Conservation (phyloP, 2,797 vertebrate species). For the Pantherophis vulpinus region DNA sequence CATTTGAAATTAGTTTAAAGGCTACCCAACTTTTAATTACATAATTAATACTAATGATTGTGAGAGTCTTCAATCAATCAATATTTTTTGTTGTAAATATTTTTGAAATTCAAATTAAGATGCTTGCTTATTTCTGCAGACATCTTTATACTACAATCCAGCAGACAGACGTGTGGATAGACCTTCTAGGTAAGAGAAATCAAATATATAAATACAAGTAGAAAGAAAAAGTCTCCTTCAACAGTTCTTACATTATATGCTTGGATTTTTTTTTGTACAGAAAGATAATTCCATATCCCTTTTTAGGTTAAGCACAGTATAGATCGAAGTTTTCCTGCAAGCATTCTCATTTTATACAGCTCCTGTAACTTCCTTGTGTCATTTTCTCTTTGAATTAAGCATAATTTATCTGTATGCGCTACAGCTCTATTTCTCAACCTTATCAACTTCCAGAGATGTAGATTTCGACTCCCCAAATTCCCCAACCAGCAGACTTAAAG, state of each 20-base stretch:
- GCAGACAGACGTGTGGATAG: slow-evolving; percentile 85
- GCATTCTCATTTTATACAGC: neutral
- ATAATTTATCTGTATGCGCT: neutral
- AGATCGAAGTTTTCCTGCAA: neutral
- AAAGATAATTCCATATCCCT: neutral
- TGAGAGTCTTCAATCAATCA: slow-evolving; percentile 21
- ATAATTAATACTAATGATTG: neutral
- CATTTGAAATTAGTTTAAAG: slow-evolving; percentile 26
- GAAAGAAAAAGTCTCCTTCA: neutral
- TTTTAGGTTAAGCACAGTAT: neutral
- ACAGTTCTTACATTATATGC: neutral
- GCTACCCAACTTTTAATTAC: neutral
- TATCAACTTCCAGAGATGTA: neutral
- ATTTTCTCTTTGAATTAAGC: neutral
- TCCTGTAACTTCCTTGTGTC: neutral
- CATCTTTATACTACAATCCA: slow-evolving; percentile 83
- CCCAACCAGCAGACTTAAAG: neutral
- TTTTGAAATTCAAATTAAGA: slow-evolving; percentile 16
- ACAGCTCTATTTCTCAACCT: neutral
- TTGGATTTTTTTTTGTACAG: neutral
- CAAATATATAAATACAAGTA: neutral
- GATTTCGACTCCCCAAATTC: neutral
- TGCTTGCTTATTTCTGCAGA: slow-evolving; percentile 78
- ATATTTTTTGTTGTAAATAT: neutral
- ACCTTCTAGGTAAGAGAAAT: slow-evolving; percentile 84